phyloP scores from a whole-genome alignment of 2,888 invertebrate species.

The Oxyteleia sp. region DNA sequence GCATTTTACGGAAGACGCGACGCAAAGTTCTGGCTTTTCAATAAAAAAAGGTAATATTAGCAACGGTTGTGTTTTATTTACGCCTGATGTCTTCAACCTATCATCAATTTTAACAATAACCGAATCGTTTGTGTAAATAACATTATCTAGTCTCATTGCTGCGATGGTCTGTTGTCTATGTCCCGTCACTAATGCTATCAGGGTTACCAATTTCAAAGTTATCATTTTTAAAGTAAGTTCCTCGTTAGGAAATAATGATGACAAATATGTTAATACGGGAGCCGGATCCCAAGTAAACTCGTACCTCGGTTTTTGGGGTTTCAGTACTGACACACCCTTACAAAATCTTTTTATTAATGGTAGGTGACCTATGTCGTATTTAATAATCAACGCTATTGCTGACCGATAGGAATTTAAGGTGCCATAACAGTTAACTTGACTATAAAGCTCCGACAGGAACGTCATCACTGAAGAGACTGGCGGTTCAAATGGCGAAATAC shows the following conservation, averaged over 20 bases:
- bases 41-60: no score
- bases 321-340: constrained; percentile 19
- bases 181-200: no score
- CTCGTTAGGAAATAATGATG: no score
- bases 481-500: background rate
- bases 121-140: no score
- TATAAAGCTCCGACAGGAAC: no score
- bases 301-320: constrained; percentile 10
- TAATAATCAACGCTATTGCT: constrained; percentile 4
- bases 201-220: no score
- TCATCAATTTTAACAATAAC: no score
- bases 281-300: constrained; percentile 9
- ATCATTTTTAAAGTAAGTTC: no score
- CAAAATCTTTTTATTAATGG: constrained; percentile 26
- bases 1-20: background rate
- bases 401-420: constrained; percentile 20
- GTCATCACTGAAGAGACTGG: background rate
- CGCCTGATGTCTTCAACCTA: no score
- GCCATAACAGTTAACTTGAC: constrained; percentile 3
- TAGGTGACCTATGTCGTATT: constrained; percentile 4
- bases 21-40: constrained; percentile 12
- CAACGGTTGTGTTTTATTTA: no score
- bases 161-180: no score
- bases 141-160: no score
- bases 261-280: background rate